Base-by-base conservation (phyloP, 1,140 invertebrate genomes). In the Mactra quadrangularis region DNA sequence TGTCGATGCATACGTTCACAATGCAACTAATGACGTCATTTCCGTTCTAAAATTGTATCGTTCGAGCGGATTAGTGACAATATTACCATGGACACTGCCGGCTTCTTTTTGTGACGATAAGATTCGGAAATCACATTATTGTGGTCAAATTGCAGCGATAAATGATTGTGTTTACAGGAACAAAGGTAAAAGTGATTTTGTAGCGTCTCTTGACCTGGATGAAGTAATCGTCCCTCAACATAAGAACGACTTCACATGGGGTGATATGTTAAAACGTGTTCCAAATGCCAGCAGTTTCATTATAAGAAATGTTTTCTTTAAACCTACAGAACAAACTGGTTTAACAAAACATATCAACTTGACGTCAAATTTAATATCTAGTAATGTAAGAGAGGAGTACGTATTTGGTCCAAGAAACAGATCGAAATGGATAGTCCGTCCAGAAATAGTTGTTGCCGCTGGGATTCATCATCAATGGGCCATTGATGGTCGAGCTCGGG, bases 391-490 rank as follows among this genome's bases (percentile, higher is more conserved):
- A 29, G 47, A 64, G 11, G 35, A 38, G 6, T 64, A 47, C 25
- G 53, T 68, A 9, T 45, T 22, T 15, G 27, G 22, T 25, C 50
- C 60, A 38, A 4, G 25, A 22, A 59, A 50, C 29, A 15, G 75
- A 2, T 78, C 60, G 25, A 78, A 78, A 29, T 29, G 25, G 41
- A 78, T 78, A 6, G 59, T 29, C 1, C 3, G 45, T 27, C 19
- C 75, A 4, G 59, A 66, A 50, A 13, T 35, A n/a, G 59, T 66
- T 35, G 75, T 78, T 25, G 66, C 75, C 9, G 19, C 66, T 1
- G 75, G 75, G 4, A 78, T 78, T 35, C 75, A 78, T n/a, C n/a
- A 66, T 29, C 27, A 38, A 17, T 78, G 75, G 75, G 75, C 75
- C 27, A 19, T 66, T 19, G 9, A 13, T 19, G 31, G 7, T n/a